Evolutionary conservation across 2,888 invertebrate species (phyloP), one percentile per base, ranked within the genome.

Genomic region (Mimumesa dahlbomi): DNA sequence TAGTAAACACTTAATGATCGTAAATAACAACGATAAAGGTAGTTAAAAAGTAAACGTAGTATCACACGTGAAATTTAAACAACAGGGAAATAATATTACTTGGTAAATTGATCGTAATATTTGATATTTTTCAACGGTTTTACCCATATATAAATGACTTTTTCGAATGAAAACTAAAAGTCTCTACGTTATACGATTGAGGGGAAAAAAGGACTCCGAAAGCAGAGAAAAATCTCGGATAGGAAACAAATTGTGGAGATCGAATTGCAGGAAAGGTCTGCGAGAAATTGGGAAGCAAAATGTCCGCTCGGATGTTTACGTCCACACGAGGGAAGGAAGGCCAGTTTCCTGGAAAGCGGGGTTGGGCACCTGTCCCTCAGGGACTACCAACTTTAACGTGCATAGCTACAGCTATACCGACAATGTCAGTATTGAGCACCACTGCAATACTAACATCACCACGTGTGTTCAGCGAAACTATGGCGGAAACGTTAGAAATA

Each of bases 341-440:
- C 76, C 70, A 77, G 85, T 87, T 88, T 88, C 87, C 87, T 87
- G 86, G 88, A 88, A 88, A 86, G 86, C 80, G 84, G 85, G 86
- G 86, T 86, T 84, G 88, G 86, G 86, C 88, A 88, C 88, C 88
- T 88, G 88, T 87, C 87, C 85, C 82, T 85, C 88, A 88, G 88
- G 74, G 88, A 64, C 59, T 82, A 59, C 77, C 88, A 81, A 86
- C 83, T 46, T 53, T 5, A n/a, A 29, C 40, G 36, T 18, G n/a
- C 29, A n/a, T n/a, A n/a, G n/a, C 1, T 50, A 7, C 62, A n/a
- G 14, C 36, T 9, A 21, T 14, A 11, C 21, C 38, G 14, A 48
- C 49, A 13, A 31, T 13, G 42, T 38, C 19, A 48, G n/a, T 46
- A 45, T 48, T 70, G 82, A 83, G 81, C 67, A 73, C 73, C 83